Conservation (phyloP, 1,140 invertebrate species). For the Thaumatotibia leucotreta region DNA sequence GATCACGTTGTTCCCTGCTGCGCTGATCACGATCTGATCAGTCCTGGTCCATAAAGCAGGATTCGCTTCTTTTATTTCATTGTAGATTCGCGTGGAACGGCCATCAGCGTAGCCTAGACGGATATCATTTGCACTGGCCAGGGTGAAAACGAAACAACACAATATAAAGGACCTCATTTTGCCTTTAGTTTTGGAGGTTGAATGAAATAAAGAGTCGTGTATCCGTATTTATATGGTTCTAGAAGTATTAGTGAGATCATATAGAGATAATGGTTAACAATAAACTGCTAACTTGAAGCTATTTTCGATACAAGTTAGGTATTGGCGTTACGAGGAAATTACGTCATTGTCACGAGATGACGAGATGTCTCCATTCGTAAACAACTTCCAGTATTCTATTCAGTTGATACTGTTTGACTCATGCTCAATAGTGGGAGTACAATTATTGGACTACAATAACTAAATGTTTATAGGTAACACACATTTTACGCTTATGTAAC, state of each 20-base stretch:
- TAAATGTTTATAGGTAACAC: neutral
- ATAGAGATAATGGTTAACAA: neutral
- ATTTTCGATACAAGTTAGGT: conserved; percentile 4
- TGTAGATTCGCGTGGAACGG: conserved; percentile 46
- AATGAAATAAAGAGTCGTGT: neutral
- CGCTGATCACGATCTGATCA: conserved; percentile 51
- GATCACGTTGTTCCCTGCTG: conserved; percentile 48
- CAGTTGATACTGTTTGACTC: neutral
- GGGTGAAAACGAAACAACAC: neutral
- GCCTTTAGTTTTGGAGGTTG: neutral
- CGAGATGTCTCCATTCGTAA: neutral
- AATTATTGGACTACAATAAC: neutral
- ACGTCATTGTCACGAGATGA: conserved; percentile 5
- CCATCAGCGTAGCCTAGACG: conserved; percentile 34
- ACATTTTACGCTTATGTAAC: too few species aligned
- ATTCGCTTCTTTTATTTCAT: conserved; percentile 54
- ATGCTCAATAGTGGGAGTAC: neutral
- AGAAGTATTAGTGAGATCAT: conserved; percentile 1
- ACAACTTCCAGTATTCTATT: neutral
- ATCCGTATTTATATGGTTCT: neutral
- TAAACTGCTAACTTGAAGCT: neutral
- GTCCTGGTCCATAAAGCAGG: conserved; percentile 59
- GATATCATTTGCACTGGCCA: conserved; percentile 40
- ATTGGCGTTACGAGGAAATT: conserved; percentile 3
- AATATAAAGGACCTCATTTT: neutral